phyloP scores from a whole-genome alignment of 2,113 vertebrate species.

The Gavia stellata region DNA sequence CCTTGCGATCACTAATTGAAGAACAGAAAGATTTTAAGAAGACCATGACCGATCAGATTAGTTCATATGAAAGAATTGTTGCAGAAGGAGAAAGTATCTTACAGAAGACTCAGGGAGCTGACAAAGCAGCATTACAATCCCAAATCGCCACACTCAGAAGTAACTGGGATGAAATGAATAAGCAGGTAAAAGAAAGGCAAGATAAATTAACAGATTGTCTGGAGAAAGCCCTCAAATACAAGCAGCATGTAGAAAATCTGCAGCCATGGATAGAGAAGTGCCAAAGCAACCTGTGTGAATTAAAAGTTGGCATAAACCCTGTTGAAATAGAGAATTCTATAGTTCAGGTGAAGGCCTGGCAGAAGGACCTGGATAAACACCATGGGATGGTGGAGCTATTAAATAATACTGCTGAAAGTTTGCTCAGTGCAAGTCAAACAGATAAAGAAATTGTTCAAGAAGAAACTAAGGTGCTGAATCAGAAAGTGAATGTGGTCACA shows the following conservation, averaged over 20 bases:
- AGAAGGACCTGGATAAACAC: conserved; percentile 92
- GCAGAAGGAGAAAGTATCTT: conserved; percentile 88
- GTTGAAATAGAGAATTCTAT: conserved; percentile 78
- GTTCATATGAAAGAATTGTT: conserved; percentile 79
- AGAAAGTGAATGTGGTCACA: conserved; percentile 77
- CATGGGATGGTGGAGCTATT: conserved; percentile 85
- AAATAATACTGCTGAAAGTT: conserved; percentile 78
- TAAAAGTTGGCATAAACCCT: conserved; percentile 78
- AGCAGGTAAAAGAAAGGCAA: conserved; percentile 74
- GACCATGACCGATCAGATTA: conserved; percentile 71
- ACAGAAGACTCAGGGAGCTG: conserved; percentile 86
- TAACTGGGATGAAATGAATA: conserved; percentile 88
- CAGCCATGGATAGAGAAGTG: conserved; percentile 85
- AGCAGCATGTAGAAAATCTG: conserved; percentile 82
- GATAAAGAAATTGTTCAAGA: conserved; percentile 82
- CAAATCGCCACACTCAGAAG: conserved; percentile 81
- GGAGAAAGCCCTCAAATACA: conserved; percentile 84
- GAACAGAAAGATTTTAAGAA: conserved; percentile 79
- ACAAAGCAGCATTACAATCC: conserved; percentile 83
- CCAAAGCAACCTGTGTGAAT: conserved; percentile 69
- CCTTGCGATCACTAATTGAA: conserved; percentile 77
- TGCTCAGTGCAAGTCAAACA: conserved; percentile 80
- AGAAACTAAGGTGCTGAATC: conserved; percentile 74
- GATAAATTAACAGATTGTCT: conserved; percentile 80
- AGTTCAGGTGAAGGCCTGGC: conserved; percentile 80